Conservation (phyloP, 2,797 vertebrate genomes). For the Hephaestus fuliginosus region DNA sequence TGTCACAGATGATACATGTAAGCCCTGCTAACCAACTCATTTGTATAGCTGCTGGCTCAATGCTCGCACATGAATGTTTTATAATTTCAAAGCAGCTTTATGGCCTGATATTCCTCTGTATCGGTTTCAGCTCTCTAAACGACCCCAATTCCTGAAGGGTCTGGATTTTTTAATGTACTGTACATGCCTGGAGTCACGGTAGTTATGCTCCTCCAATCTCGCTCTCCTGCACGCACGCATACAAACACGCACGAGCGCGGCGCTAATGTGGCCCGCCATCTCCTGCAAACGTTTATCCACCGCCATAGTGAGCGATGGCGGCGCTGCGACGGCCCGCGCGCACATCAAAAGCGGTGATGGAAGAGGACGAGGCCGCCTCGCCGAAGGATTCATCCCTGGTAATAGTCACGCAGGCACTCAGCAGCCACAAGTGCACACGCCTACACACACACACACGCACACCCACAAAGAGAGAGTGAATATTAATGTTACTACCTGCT, state of each 20-base stretch:
- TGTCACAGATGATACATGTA: constrained; percentile 60
- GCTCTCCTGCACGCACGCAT: neutral
- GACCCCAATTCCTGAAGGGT: constrained; percentile 33
- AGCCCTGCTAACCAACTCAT: constrained; percentile 37
- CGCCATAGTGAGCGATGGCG: neutral
- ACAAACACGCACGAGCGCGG: neutral
- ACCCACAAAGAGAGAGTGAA: constrained; percentile 7
- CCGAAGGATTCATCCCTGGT: constrained; percentile 31
- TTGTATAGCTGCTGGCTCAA: constrained; percentile 45
- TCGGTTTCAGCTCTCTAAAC: constrained; percentile 41
- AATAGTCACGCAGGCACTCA: neutral
- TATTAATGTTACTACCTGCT: constrained; percentile 62
- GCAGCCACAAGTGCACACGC: constrained; percentile 18
- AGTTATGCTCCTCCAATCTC: constrained; percentile 29
- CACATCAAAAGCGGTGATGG: constrained; percentile 41
- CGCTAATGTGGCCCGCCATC: constrained; percentile 40
- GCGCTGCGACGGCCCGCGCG: constrained; percentile 39
- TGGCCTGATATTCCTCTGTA: constrained; percentile 31
- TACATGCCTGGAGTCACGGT: constrained; percentile 36
- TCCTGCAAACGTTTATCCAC: constrained; percentile 50
- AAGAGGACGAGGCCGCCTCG: constrained; percentile 12
- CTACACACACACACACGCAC: constrained; percentile 24
- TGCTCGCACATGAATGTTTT: constrained; percentile 58
- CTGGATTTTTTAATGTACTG: constrained; percentile 36
- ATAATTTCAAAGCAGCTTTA: constrained; percentile 45